Evolutionary conservation across 2,113 vertebrate genomes (phyloP), one percentile per base, ranked within the genome.

Genomic region (Toxotes chatareus): DNA sequence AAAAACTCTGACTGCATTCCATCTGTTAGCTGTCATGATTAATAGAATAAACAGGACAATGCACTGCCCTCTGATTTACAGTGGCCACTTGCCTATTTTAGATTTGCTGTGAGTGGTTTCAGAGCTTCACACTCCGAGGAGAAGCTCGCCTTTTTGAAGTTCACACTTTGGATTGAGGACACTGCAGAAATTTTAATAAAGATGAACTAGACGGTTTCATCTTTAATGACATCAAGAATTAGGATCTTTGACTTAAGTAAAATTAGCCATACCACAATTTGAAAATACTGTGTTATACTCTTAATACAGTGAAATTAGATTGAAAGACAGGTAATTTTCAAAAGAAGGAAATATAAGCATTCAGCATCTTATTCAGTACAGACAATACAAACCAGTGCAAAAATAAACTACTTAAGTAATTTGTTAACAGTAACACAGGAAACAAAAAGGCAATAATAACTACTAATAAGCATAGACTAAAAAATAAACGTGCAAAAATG

Each of bases 21-120:
- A 77, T 62, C 79, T 67, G 83, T 71, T 78, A 61, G 64, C 79
- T 72, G 73, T 85, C 73, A 78, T 71, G 46, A 88, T 87, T 83
- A 84, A 84, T 83, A 78, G 76, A 86, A 78, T 73, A 81, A 78
- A 82, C 47, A 81, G 72, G 49, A 75, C 77, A 85, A 79, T 53
- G 63, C 62, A 4, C 34, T 62, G 70, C 66, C 76, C 83, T 83
- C 61, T 66, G 67, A 73, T 86, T 85, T 79, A 77, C 40, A 74
- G 55, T 40, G 68, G 77, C 76, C 62, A 74, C 53, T 85, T 78
- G 31, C 82, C 66, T 63, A 68, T 42, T 79, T 82, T 60, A 73
- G 49, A 68, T 71, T 56, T 49, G 55, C 53, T 67, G 27, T 60
- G 49, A 62, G 38, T 71, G 69, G 23, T 74, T 87, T 73, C 40